Base-by-base conservation (phyloP, 2,888 invertebrate species). In the Monoplex corrugatus region DNA sequence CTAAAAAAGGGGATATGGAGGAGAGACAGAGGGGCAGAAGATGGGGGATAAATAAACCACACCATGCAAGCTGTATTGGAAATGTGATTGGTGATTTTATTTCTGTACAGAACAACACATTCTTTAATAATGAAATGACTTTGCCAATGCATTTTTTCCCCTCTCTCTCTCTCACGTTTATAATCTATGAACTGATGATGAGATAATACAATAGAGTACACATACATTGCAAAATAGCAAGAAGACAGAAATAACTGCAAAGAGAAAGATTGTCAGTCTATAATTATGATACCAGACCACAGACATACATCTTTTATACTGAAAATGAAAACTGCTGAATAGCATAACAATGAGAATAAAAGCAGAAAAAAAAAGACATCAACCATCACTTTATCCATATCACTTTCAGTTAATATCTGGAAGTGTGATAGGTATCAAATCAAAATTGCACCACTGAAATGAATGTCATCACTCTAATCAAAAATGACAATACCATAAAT, bases 71-170 rank as follows among this genome's bases (percentile, higher is more conserved):
- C n/a, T 72, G 28, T 87, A n/a, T 43, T 80, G 38, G 44, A 57
- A 88, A 88, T 43, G 63, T 82, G 82, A 68, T 57, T 63, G 63
- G 80, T 57, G 68, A 86, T 83, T 88, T 88, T 88, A 88, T 88
- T 88, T 83, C 83, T 88, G 88, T 83, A 88, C 88, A 88, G 38
- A 45, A 57, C 87, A 87, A 80, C 72, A 87, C 78, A 80, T 16
- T 63, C 35, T 63, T 85, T 28, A 32, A 72, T 28, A 68, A 28
- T 68, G 50, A 50, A n/a, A 8, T 78, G 19, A 38, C 23, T 40
- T 43, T 28, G 32, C 35, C 40, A 80, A 40, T 43, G 78, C 78
- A 80, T 43, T 80, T 16, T 57, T 57, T 43, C 43, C 10, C 23
- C 40, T 78, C n/a, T 43, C 43, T 75, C 23, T 75, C 75, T 75